A percentile compares a stretch with the other conserved stretches of the same genome.
phyloP scores from a whole-genome alignment of 2,888 invertebrate species.

The Sepiola atlantica region DNA sequence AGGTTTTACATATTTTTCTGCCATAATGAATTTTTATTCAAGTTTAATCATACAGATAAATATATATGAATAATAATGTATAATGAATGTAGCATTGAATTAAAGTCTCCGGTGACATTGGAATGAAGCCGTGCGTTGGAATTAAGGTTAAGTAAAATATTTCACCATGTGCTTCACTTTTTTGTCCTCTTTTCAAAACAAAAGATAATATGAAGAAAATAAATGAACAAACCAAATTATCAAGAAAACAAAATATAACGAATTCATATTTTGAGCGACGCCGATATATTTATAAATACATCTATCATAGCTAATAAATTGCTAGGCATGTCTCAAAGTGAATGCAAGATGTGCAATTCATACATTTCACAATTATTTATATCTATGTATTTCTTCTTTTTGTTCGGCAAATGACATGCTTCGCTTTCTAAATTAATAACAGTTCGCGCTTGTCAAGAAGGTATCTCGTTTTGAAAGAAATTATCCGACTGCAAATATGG shows the following conservation, averaged over 20 bases:
- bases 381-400: background rate
- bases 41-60: background rate
- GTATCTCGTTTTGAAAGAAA: background rate
- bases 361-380: background rate
- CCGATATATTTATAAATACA: background rate
- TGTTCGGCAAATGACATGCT: background rate
- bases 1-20: background rate
- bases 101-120: background rate
- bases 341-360: background rate
- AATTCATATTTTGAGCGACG: background rate
- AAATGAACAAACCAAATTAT: background rate
- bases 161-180: background rate
- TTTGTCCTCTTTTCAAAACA: background rate
- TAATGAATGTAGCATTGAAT: background rate
- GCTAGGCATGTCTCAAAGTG: background rate
- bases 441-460: background rate
- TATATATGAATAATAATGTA: background rate
- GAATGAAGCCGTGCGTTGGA: background rate
- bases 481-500: background rate
- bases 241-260: background rate
- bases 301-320: background rate
- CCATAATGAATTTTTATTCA: background rate
- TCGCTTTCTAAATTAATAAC: background rate
- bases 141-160: background rate
- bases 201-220: background rate